These are phyloP conservation scores for Oconnorella tubifera DNA, from an alignment of 2,888 invertebrate species.

Conservation along the genomic window DNA sequence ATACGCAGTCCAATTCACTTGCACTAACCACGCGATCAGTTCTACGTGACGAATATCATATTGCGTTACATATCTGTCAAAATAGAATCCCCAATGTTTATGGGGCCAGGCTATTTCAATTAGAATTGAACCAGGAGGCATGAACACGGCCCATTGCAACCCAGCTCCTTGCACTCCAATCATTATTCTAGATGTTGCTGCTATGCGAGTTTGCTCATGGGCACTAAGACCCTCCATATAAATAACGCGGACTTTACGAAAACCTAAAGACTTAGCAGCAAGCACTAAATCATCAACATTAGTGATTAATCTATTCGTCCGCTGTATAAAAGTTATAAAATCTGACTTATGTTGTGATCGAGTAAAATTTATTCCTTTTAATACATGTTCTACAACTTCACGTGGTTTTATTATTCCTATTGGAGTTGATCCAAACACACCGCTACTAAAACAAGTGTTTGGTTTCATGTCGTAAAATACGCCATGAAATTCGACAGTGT, in stretches of 20 bases:
- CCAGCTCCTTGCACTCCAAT: slow-evolving; percentile 31
- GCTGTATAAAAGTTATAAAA: slow-evolving; percentile 15
- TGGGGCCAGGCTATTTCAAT: slow-evolving; percentile 30
- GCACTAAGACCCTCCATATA: slow-evolving; percentile 15
- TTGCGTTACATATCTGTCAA: slow-evolving; percentile 19
- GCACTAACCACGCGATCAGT: slow-evolving; percentile 12
- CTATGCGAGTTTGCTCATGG: slow-evolving; percentile 12
- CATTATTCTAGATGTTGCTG: slow-evolving; percentile 15
- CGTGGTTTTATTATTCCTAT: slow-evolving; percentile 6
- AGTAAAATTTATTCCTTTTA: slow-evolving; percentile 1
- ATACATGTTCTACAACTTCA: slow-evolving; percentile 13
- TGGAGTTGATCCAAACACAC: slow-evolving; percentile 25
- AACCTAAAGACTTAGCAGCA: slow-evolving; percentile 15
- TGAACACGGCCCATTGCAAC: slow-evolving; percentile 30
- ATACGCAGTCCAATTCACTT: slow-evolving; percentile 26
- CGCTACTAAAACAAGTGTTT: slow-evolving; percentile 22
- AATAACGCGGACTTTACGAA: slow-evolving; percentile 10
- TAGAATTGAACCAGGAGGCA: slow-evolving; percentile 24
- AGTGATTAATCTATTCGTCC: slow-evolving; percentile 15
- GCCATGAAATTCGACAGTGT: slow-evolving; percentile 13
- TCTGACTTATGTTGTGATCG: neutral
- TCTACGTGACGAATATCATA: slow-evolving; percentile 17
- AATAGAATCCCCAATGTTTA: slow-evolving; percentile 27
- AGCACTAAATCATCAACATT: slow-evolving; percentile 16
- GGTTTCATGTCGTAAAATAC: slow-evolving; percentile 22